Base-by-base conservation (phyloP, 2,797 vertebrate species). In the Eulemur rubriventer region DNA sequence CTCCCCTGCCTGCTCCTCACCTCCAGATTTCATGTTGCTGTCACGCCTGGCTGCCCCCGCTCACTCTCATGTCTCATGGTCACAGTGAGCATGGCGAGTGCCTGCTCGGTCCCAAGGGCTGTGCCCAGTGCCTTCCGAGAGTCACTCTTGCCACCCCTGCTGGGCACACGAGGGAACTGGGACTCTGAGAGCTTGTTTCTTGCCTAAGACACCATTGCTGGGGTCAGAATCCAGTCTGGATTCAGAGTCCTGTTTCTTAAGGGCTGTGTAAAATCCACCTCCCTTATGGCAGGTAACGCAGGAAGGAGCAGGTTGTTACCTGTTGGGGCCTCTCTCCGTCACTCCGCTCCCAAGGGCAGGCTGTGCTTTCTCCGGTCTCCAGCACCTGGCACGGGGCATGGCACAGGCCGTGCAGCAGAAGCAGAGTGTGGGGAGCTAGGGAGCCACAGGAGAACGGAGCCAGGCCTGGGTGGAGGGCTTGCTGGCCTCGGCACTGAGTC, bases 91-190 rank as follows among this genome's bases (percentile, higher is more conserved):
- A n/a, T 10, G 63, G 14, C 1, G 4, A 52, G 52, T 12, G 50
- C 57, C 30, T 65, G 65, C 24, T 30, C 33, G 1, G 1, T 80
- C 52, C 46, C 90, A n/a, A n/a, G 6, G 14, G 61, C 61, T n/a
- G 61, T 1, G 33, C 30, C 33, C 14, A n/a, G 24, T 48, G 72
- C 86, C 48, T 41, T 26, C 80, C 5, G 1, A 16, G 80, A 30
- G 35, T 75, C 46, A 16, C 16, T 63, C 35, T 50, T 28, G 38
- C n/a, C 10, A 11, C 41, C 33, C 59, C 48, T 35, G 35, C 59
- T 59, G 11, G 50, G 50, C 41, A 18, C 1, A 0, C 6, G 24
- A 43, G 63, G n/a, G 10, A 63, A 20, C 13, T 2, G 2, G 69
- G 52, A 30, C 6, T 16, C 83, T 18, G 28, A 16, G 52, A 12